Evolutionary conservation across 1,140 invertebrate species (phyloP).

Genomic region (Leptinotarsa lineolata): DNA sequence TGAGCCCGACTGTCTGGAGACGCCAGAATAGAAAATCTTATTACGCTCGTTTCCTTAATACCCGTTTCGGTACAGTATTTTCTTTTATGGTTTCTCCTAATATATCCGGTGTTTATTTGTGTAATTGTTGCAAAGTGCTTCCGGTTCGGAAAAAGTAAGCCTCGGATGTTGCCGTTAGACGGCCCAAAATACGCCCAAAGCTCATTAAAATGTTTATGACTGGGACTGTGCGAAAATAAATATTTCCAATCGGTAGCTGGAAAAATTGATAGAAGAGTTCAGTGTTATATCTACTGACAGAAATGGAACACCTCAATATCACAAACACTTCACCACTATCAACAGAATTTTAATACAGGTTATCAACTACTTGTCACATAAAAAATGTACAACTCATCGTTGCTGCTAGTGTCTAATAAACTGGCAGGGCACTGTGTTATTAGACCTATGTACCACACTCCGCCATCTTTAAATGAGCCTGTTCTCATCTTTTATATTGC

Average conservation of each 20-base stretch:
- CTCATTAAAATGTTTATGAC: slow-evolving; percentile 1
- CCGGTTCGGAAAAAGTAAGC: slow-evolving; percentile 8
- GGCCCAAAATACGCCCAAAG: background rate
- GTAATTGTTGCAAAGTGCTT: slow-evolving; percentile 17
- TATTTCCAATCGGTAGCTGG: background rate
- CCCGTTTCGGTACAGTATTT: background rate
- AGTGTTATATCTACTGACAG: too few relatives aligned
- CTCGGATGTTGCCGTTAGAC: background rate
- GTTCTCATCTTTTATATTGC: too few relatives aligned
- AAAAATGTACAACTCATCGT: too few relatives aligned
- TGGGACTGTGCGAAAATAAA: slow-evolving; percentile 5
- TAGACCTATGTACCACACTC: too few relatives aligned
- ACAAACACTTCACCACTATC: too few relatives aligned
- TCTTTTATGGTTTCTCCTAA: slow-evolving; percentile 5
- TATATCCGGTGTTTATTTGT: slow-evolving; percentile 17
- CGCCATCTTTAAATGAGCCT: too few relatives aligned
- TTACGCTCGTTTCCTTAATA: background rate
- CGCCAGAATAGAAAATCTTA: background rate
- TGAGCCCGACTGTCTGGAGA: too few relatives aligned
- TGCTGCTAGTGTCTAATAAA: too few relatives aligned
- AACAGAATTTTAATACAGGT: too few relatives aligned
- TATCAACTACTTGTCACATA: too few relatives aligned
- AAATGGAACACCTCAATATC: too few relatives aligned
- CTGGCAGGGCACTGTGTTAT: too few relatives aligned
- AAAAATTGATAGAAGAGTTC: background rate